Evolutionary conservation across 2,797 vertebrate genomes (phyloP).

Genomic region (Adelosebastes latens): DNA sequence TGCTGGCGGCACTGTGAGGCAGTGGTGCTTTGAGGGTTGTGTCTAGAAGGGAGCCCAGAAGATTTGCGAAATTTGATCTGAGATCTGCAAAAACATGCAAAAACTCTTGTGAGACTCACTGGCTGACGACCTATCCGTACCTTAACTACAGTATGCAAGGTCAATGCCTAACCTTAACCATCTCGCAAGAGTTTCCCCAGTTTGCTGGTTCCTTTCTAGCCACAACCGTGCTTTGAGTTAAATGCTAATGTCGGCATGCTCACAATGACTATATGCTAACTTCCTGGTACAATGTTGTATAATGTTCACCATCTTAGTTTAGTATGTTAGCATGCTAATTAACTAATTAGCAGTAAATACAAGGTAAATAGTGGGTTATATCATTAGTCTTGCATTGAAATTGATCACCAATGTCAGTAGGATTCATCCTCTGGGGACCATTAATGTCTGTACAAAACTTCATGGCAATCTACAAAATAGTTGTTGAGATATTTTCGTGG

Average conservation of each 20-base stretch:
- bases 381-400: background rate
- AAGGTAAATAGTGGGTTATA: background rate
- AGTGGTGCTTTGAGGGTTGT: too few relatives aligned
- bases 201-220: background rate
- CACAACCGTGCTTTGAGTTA: background rate
- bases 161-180: too few relatives aligned
- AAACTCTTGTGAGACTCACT: too few relatives aligned
- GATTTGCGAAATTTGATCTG: too few relatives aligned
- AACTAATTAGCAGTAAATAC: background rate
- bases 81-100: too few relatives aligned
- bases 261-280: background rate
- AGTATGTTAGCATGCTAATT: background rate
- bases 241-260: background rate
- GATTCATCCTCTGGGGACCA: background rate
- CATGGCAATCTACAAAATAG: background rate
- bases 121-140: fast-evolving
- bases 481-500: background rate
- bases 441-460: background rate
- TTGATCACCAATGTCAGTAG: background rate
- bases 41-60: too few relatives aligned
- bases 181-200: too few relatives aligned
- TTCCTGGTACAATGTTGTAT: background rate
- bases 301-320: background rate
- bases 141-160: too few relatives aligned
- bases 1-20: too few relatives aligned